Percentiles rank a stretch among this genome's conserved stretches.
phyloP scores from a whole-genome alignment of 2,113 vertebrate species.

The Takifugu flavidus region DNA sequence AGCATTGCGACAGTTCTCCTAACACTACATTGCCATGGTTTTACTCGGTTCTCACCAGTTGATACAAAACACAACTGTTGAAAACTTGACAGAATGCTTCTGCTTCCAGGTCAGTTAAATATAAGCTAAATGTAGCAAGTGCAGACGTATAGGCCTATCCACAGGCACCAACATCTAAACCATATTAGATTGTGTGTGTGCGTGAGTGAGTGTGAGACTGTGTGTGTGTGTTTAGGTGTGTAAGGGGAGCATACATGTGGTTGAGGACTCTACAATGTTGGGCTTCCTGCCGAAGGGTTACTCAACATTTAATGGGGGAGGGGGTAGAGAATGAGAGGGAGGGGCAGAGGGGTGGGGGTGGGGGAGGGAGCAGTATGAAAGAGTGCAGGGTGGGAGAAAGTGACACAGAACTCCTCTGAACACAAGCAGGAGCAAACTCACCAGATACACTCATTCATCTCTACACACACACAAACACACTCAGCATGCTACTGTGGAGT shows the following conservation, averaged over 20 bases:
- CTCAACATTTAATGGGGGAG: constrained; percentile 64
- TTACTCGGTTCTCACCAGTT: no score
- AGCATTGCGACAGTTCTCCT: no score
- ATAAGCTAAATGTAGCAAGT: no score
- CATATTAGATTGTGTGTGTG: neutral
- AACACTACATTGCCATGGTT: no score
- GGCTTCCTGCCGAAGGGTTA: constrained; percentile 65
- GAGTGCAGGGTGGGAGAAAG: constrained; percentile 57
- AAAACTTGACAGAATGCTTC: no score
- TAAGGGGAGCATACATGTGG: constrained; percentile 44
- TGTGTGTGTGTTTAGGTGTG: neutral
- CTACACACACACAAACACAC: constrained; percentile 12
- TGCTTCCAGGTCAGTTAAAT: no score
- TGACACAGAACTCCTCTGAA: constrained; percentile 28
- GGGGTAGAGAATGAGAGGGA: constrained; percentile 25
- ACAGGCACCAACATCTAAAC: no score
- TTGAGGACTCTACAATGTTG: constrained; percentile 34
- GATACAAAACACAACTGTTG: no score
- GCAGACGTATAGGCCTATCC: no score
- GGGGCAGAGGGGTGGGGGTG: constrained; percentile 59
- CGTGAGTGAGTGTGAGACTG: neutral
- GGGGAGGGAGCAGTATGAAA: constrained; percentile 47
- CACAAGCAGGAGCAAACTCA: constrained; percentile 12
- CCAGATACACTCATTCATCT: constrained; percentile 5
- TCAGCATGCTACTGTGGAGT: constrained; percentile 64